These are phyloP conservation scores for Diplazon laetatorius DNA, from an alignment of 2,888 invertebrate species.

Conservation along the genomic window DNA sequence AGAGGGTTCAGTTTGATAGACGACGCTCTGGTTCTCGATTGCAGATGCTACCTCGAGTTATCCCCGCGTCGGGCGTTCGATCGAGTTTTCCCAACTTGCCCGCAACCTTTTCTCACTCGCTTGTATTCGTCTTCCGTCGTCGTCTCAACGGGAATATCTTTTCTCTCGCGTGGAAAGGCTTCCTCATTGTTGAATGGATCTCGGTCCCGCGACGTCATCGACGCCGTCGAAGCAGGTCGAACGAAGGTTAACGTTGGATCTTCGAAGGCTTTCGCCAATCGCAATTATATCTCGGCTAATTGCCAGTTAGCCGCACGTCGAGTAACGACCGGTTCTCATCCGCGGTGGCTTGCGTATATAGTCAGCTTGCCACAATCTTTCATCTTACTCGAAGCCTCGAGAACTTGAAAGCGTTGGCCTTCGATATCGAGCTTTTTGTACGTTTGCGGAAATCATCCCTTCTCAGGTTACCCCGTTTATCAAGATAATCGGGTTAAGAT, in stretches of 20 bases:
- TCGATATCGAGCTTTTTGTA: constrained; percentile 34
- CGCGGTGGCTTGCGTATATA: background rate
- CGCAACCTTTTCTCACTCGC: background rate
- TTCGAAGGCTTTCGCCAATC: constrained; percentile 42
- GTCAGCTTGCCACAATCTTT: background rate
- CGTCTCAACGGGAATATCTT: constrained; percentile 6
- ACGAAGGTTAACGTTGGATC: constrained; percentile 58
- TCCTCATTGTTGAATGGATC: constrained; percentile 4
- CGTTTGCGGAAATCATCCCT: constrained; percentile 16
- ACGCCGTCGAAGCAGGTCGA: constrained; percentile 16
- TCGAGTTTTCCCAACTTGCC: background rate
- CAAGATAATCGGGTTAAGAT: constrained; percentile 9
- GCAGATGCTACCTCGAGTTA: constrained; percentile 51
- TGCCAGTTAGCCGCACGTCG: constrained; percentile 70
- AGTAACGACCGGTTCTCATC: constrained; percentile 24
- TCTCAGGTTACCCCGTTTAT: background rate
- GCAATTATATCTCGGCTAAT: constrained; percentile 73
- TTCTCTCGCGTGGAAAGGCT: background rate
- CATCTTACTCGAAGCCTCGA: constrained; percentile 5
- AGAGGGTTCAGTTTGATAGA: constrained; percentile 51
- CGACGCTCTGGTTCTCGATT: constrained; percentile 45
- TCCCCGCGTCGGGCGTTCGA: constrained; percentile 19
- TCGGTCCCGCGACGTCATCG: background rate
- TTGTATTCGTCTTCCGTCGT: constrained; percentile 2
- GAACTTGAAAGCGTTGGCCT: background rate